A percentile compares a stretch with the other conserved stretches of the same genome.
Conservation (phyloP, 1,140 invertebrate genomes). For the Drosophila santomea region DNA sequence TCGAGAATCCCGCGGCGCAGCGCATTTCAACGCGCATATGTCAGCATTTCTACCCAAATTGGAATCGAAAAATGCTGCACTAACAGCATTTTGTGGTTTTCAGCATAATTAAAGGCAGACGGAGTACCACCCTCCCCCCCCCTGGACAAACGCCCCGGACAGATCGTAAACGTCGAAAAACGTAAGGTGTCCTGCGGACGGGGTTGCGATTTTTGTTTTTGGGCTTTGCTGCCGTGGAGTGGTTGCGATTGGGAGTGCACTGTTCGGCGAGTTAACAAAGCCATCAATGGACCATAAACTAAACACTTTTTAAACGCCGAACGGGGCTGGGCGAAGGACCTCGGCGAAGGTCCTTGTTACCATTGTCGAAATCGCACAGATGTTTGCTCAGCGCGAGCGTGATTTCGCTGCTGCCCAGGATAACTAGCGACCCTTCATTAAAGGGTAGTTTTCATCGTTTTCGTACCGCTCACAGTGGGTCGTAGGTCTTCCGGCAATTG, state of each 20-base stretch:
- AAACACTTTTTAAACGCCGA: conserved; percentile 83
- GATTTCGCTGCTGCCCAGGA: conserved; percentile 8
- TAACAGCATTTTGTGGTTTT: conserved; percentile 83
- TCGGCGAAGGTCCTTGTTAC: conserved; percentile 29
- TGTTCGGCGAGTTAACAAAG: conserved; percentile 79
- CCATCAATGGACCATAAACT: conserved; percentile 84
- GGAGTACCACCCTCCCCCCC: conserved; percentile 33
- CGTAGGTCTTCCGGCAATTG: conserved; percentile 55
- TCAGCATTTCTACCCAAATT: conserved; percentile 79
- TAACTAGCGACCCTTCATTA: conserved; percentile 64
- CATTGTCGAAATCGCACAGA: conserved; percentile 67
- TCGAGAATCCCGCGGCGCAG: conserved; percentile 39
- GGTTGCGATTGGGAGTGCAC: conserved; percentile 34
- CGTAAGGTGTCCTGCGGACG: conserved; percentile 71
- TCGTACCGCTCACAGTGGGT: conserved; percentile 60
- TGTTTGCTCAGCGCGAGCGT: conserved; percentile 42
- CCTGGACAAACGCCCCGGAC: conserved; percentile 65
- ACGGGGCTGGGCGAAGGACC: conserved; percentile 25
- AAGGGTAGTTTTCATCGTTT: conserved; percentile 84
- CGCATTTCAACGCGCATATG: conserved; percentile 74
- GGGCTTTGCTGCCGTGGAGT: conserved; percentile 48
- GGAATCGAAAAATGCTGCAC: conserved; percentile 78
- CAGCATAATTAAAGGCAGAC: conserved; percentile 83
- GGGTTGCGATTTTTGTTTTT: conserved; percentile 48
- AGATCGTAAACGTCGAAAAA: conserved; percentile 84